Percentiles rank a stretch among this genome's conserved stretches.
Conservation (phyloP, 2,888 invertebrate genomes). For the Rhimphoctona megacephalus region DNA sequence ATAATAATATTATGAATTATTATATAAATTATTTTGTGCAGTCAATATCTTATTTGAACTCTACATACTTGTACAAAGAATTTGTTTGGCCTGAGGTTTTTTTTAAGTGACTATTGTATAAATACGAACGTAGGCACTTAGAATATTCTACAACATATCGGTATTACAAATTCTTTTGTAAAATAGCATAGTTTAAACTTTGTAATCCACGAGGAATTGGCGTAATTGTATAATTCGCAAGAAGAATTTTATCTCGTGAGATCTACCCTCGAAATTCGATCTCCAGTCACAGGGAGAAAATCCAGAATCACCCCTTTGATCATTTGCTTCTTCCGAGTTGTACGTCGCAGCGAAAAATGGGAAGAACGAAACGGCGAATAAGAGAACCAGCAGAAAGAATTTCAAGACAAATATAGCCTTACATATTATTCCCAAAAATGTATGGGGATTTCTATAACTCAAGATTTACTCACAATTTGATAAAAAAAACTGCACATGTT, state of each 20-base stretch:
- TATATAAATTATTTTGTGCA: neutral
- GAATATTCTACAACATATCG: neutral
- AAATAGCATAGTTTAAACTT: neutral
- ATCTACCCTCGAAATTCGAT: slow-evolving; percentile 17
- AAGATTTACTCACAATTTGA: neutral
- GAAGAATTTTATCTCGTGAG: slow-evolving; percentile 12
- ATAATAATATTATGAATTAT: neutral
- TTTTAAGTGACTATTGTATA: no score
- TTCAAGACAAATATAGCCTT: neutral
- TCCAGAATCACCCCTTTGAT: neutral
- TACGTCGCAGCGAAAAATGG: neutral
- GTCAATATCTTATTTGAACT: no score
- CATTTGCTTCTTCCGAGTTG: neutral
- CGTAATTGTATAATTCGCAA: neutral
- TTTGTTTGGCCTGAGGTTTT: neutral
- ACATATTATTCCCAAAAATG: neutral
- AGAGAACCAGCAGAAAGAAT: neutral
- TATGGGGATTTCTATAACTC: neutral
- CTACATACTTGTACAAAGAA: neutral
- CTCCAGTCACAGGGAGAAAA: neutral
- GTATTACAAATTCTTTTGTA: neutral
- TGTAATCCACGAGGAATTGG: neutral
- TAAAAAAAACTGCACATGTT: no score
- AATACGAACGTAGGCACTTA: neutral
- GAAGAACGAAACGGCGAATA: neutral